Conservation (phyloP, 2,888 invertebrate genomes). For the Hofmannophila pseudospretella region DNA sequence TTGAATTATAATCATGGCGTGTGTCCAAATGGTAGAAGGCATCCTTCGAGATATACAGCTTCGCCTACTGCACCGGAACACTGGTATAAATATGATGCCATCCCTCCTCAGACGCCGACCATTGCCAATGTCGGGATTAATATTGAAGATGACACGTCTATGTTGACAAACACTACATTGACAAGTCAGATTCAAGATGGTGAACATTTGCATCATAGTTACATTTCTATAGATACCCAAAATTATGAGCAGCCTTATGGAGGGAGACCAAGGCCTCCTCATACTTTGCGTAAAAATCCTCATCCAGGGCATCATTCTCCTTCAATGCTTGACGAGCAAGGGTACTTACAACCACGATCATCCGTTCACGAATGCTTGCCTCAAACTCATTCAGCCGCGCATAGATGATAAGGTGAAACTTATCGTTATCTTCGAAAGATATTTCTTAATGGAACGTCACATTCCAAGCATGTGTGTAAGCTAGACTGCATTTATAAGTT, state of each 20-base stretch:
- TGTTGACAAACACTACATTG: conserved; percentile 79
- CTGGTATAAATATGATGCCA: conserved; percentile 83
- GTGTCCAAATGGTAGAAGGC: conserved; percentile 76
- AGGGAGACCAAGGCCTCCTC: conserved; percentile 65
- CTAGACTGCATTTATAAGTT: conserved; percentile 53
- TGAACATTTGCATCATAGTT: conserved; percentile 82
- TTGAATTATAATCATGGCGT: conserved; percentile 74
- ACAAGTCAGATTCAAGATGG: conserved; percentile 81
- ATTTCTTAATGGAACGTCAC: conserved; percentile 67
- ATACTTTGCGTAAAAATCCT: conserved; percentile 60
- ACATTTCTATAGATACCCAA: conserved; percentile 81
- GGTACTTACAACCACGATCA: conserved; percentile 73
- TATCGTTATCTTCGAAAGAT: conserved; percentile 59
- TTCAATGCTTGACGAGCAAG: conserved; percentile 71
- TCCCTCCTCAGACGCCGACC: conserved; percentile 75
- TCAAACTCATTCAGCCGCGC: conserved; percentile 67
- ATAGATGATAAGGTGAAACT: conserved; percentile 65
- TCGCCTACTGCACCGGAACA: conserved; percentile 84
- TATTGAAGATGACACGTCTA: conserved; percentile 79
- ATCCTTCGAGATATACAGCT: conserved; percentile 82
- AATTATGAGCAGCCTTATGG: conserved; percentile 72
- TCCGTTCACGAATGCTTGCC: conserved; percentile 72
- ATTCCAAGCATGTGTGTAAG: conserved; percentile 72
- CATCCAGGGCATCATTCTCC: conserved; percentile 58
- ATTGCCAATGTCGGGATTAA: conserved; percentile 70